These are phyloP conservation scores for Beroe ovata DNA, from an alignment of 37 sponge, comb jelly and placozoan genomes.

Conservation along the genomic window DNA sequence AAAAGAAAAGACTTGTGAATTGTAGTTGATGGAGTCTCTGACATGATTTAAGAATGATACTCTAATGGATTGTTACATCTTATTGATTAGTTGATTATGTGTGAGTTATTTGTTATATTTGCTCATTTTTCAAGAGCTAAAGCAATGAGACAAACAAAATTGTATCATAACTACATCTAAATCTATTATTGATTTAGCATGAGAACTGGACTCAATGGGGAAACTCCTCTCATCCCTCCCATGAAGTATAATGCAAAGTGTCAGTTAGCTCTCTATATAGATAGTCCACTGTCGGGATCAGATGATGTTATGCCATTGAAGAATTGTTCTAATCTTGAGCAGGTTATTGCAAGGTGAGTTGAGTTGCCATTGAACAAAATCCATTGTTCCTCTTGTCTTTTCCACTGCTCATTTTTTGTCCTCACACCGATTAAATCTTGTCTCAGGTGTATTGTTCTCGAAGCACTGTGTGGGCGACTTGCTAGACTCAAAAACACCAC, in stretches of 20 bases:
- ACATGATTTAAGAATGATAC: too few relatives aligned
- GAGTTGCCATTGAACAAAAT: neutral
- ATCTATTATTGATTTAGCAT: too few relatives aligned
- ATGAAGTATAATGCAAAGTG: constrained; percentile 49
- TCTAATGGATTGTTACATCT: too few relatives aligned
- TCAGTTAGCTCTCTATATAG: constrained; percentile 1
- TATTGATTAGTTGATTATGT: too few relatives aligned
- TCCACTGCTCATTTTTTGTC: neutral
- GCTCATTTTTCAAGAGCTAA: too few relatives aligned
- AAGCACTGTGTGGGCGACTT: constrained; percentile 22
- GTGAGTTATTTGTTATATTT: too few relatives aligned
- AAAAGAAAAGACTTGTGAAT: constrained; percentile 47
- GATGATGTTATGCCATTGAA: constrained; percentile 17
- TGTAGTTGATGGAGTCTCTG: too few relatives aligned
- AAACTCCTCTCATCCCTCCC: constrained; percentile 24
- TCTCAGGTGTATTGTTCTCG: constrained; percentile 35
- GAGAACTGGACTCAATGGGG: constrained; percentile 22
- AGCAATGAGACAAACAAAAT: too few relatives aligned
- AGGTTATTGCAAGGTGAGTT: constrained; percentile 4
- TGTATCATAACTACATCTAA: too few relatives aligned
- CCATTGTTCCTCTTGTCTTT: neutral
- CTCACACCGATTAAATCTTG: neutral
- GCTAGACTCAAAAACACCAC: constrained; percentile 41
- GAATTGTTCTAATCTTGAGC: neutral
- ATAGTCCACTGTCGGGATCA: constrained; percentile 21